Base-by-base conservation (phyloP, 2,113 vertebrate species). In the Gasterosteus nipponicus region DNA sequence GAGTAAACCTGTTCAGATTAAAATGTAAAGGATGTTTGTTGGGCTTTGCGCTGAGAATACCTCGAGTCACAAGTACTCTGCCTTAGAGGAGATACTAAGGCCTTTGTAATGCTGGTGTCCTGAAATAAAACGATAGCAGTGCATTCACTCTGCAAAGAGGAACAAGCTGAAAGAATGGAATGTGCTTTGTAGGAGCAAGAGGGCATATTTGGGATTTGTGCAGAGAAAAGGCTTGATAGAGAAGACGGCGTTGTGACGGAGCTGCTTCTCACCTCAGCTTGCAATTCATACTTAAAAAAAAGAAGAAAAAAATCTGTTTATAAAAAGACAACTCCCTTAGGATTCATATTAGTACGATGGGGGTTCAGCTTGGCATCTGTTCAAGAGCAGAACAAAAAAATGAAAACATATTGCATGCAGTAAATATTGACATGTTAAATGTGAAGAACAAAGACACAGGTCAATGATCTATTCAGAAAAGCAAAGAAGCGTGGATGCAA, bases 11-110 rank as follows among this genome's bases (percentile, higher is more conserved):
- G 29, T 33, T 80, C 59, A 44, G 77, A 90, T 85, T 85, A 80
- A 81, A 80, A 81, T 82, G 69, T 81, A 78, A 84, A 80, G 72
- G 77, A 71, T 62, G 61, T 82, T 82, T 80, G 51, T 71, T 56
- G 35, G 68, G 31, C 73, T 68, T 22, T 0, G 1, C 53, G 80
- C 16, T 71, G 26, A 38, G 77, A 83, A 67, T 72, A 78, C 57
- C 63, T 60, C 66, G 49, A 80, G 44, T 80, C 60, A 57, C 38
- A 66, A 70, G 53, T 66, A 73, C 41, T 80, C 39, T 67, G 31
- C 82, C 68, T 78, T 75, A 73, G 49, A 47, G 47, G 60, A 78
- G 35, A 73, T 74, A 76, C 58, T 46, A 12, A 57, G 47, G 77
- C 53, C 58, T 77, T 73, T 84, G 70, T 77, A 65, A 84, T 59